Conservation (phyloP, 92 coral and sea anemone species). For the Bergia sp. region DNA sequence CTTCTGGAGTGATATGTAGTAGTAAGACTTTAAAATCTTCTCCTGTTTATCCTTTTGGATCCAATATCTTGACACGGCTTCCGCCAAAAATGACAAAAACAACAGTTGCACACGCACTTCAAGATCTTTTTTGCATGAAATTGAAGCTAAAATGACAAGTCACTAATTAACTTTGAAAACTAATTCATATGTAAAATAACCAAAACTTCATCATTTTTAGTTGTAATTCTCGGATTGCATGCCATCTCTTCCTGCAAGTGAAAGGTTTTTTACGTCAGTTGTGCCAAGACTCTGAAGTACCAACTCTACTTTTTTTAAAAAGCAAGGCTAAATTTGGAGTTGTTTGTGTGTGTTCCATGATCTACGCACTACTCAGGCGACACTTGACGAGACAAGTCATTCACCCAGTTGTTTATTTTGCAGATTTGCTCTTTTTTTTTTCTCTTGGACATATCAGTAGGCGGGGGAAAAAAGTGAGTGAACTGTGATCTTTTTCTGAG, state of each 20-base stretch:
- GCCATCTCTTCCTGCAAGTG: not conserved
- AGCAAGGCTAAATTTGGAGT: not conserved
- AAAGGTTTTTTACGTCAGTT: not conserved
- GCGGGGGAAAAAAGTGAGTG: not conserved
- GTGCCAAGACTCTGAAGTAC: slow-evolving; percentile 3
- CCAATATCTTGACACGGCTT: slow-evolving; percentile 29
- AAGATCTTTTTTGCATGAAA: not conserved
- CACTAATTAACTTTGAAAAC: not conserved
- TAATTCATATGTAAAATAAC: not conserved
- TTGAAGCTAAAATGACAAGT: not conserved
- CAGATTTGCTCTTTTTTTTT: slow-evolving; percentile 1
- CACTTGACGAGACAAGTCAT: slow-evolving; percentile 12
- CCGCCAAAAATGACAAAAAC: slow-evolving; percentile 29
- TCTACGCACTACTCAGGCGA: not conserved
- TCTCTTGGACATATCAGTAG: not conserved
- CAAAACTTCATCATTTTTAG: not conserved
- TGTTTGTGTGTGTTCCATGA: slow-evolving; percentile 7
- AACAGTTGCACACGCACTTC: slow-evolving; percentile 23
- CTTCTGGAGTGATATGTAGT: not conserved
- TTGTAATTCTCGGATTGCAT: not conserved
- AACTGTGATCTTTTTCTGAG: not conserved
- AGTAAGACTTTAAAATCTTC: not conserved
- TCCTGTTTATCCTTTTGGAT: not conserved
- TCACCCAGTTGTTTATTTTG: slow-evolving; percentile 20
- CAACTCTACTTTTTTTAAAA: not conserved